Base-by-base conservation (phyloP, 1,140 invertebrate genomes). In the Hetaerina americana region DNA sequence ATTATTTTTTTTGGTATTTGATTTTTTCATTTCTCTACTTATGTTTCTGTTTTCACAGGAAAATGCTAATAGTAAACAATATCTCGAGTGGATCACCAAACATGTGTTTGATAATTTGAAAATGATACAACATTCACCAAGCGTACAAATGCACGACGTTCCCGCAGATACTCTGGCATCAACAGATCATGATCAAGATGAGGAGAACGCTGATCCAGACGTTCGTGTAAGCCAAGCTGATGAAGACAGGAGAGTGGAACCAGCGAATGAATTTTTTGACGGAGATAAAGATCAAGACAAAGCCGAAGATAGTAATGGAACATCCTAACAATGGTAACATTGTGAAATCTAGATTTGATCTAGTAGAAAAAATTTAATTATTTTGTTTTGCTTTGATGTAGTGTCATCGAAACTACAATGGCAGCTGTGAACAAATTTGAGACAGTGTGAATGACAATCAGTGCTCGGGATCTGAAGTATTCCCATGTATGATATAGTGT, bases 1-100 rank as follows among this genome's bases (percentile, higher is more conserved):
- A n/a, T n/a, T n/a, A n/a, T n/a, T n/a, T n/a, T n/a, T n/a, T n/a
- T n/a, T n/a, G n/a, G n/a, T n/a, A n/a, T n/a, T n/a, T n/a, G n/a
- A n/a, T n/a, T n/a, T n/a, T n/a, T n/a, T n/a, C n/a, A n/a, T n/a
- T n/a, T n/a, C n/a, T n/a, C n/a, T n/a, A n/a, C n/a, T n/a, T n/a
- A n/a, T n/a, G n/a, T n/a, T n/a, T n/a, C n/a, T n/a, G n/a, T n/a
- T n/a, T 18, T 57, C 22, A 1, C 40, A 57, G 77, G 94, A 97
- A 73, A 98, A 98, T 80, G 92, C 91, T 0, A 98, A 98, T 78
- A 93, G 88, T 71, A 94, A 94, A 79, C 90, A 95, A 77, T 97
- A 97, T 79, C 81, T 97, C 25, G 93, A 96, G 75, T 85, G 90
- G 0, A 95, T 96, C 70, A 90, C 91, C 0, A 90, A 91, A 74